A percentile compares a stretch with the other conserved stretches of the same genome.
These are phyloP conservation scores for Anoplopoma fimbria DNA, from an alignment of 2,113 vertebrate genomes.

Conservation along the genomic window DNA sequence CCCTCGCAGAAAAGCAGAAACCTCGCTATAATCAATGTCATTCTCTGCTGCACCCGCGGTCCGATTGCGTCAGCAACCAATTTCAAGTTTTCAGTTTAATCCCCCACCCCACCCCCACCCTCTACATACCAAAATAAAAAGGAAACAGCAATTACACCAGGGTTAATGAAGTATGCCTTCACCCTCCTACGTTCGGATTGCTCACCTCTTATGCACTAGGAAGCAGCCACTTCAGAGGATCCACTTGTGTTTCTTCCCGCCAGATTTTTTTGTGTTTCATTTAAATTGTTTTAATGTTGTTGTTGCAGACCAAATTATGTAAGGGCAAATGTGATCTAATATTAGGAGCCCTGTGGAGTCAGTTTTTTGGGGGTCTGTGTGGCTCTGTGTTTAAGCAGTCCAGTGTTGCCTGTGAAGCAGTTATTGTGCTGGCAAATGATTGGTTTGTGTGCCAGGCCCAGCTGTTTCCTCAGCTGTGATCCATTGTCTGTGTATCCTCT, in stretches of 20 bases:
- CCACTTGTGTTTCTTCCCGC: conserved; percentile 58
- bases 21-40: conserved; percentile 37
- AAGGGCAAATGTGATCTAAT: conserved; percentile 22
- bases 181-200: conserved; percentile 66
- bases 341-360: conserved; percentile 12
- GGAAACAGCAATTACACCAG: conserved; percentile 70
- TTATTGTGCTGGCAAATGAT: conserved; percentile 58
- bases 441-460: conserved; percentile 55
- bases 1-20: conserved; percentile 32
- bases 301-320: conserved; percentile 21
- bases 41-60: conserved; percentile 39
- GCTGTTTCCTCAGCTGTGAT: conserved; percentile 65
- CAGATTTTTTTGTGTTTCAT: conserved; percentile 47
- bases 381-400: conserved; percentile 45
- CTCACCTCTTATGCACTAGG: conserved; percentile 62
- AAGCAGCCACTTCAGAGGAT: conserved; percentile 68
- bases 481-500: conserved; percentile 28
- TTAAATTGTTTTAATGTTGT: conserved; percentile 47
- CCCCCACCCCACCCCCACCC: conserved; percentile 7
- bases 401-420: conserved; percentile 47
- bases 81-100: conserved; percentile 36
- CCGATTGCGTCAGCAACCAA: conserved; percentile 56
- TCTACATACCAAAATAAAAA: conserved; percentile 54
- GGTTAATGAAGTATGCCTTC: conserved; percentile 75
- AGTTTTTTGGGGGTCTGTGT: not conserved